Percentiles rank a stretch among this genome's conserved stretches.
Evolutionary conservation across 2,113 vertebrate species (phyloP).

Genomic region (Corythaeola cristata): DNA sequence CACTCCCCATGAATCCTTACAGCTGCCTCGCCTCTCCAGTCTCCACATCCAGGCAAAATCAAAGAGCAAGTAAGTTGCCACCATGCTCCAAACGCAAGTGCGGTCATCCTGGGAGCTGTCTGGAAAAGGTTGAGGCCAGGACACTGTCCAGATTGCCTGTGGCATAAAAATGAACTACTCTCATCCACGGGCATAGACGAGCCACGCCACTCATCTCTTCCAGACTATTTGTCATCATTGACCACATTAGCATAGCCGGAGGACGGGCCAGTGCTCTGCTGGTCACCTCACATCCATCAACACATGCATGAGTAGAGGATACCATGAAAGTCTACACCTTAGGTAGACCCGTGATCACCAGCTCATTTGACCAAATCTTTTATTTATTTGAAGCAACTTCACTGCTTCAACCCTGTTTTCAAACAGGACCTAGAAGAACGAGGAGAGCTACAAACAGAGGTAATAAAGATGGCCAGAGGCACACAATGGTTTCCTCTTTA

Average conservation of each 20-base stretch:
- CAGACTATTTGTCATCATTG: fast-evolving
- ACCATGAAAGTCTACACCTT: background rate
- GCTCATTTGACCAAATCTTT: background rate
- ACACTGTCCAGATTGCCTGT: background rate
- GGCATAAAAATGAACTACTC: background rate
- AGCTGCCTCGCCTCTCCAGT: background rate
- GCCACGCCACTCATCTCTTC: no score
- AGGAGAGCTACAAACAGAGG: background rate
- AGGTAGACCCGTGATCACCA: background rate
- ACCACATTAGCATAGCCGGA: background rate
- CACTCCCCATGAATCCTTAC: background rate
- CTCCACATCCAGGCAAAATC: background rate
- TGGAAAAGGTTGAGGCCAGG: background rate
- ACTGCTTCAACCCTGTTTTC: background rate
- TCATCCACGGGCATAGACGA: background rate
- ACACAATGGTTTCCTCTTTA: fast-evolving
- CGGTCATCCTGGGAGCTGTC: fast-evolving
- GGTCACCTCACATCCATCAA: background rate
- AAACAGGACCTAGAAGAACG: fast-evolving
- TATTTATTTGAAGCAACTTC: background rate
- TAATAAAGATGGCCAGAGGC: background rate
- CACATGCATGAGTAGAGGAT: fast-evolving
- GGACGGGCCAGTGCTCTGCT: background rate
- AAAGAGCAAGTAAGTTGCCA: background rate
- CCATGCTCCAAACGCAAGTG: background rate